Base-by-base conservation (phyloP, 2,113 vertebrate species). In the Micromys minutus region DNA sequence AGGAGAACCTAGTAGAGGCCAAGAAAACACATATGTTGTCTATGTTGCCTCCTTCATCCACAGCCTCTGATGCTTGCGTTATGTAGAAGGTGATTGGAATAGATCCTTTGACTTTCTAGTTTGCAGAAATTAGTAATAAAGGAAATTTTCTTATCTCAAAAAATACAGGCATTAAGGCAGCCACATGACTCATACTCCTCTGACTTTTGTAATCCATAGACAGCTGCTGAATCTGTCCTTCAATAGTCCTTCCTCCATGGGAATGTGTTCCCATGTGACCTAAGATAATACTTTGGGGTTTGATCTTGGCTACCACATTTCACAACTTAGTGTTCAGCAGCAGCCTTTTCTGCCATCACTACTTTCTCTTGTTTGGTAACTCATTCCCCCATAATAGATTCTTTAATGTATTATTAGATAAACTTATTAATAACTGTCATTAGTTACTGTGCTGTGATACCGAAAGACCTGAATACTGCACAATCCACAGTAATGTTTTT, bases 11-110 rank as follows among this genome's bases (percentile, higher is more conserved):
- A 55, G 91, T 79, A 95, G 29, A 88, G 15, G 55, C 50, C 63
- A 21, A 12, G n/a, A 77, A 94, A 94, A 29, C 57, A 55, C 36
- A n/a, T 81, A 21, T 89, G 47, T 34, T 36, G 67, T 59, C n/a
- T 57, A 31, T 5, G 31, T n/a, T 45, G 12, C 45, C 47, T 71
- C 90, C 61, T 90, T 89, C 61, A 76, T 65, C 77, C 90, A 36
- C 4, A 69, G 31, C 17, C 87, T 93, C 90, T 94, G 83, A 95
- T 67, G 52, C 79, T 92, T 92, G 52, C 45, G n/a, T 79, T 76
- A 19, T 90, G 16, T 26, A n/a, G n/a, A n/a, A n/a, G n/a, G n/a
- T n/a, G n/a, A n/a, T n/a, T n/a, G n/a, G n/a, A n/a, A n/a, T n/a
- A n/a, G n/a, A n/a, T n/a, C n/a, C n/a, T n/a, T n/a, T n/a, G n/a